These are phyloP conservation scores for Trachythela sp. DNA, from an alignment of 64 coral and sea anemone genomes.

Conservation along the genomic window DNA sequence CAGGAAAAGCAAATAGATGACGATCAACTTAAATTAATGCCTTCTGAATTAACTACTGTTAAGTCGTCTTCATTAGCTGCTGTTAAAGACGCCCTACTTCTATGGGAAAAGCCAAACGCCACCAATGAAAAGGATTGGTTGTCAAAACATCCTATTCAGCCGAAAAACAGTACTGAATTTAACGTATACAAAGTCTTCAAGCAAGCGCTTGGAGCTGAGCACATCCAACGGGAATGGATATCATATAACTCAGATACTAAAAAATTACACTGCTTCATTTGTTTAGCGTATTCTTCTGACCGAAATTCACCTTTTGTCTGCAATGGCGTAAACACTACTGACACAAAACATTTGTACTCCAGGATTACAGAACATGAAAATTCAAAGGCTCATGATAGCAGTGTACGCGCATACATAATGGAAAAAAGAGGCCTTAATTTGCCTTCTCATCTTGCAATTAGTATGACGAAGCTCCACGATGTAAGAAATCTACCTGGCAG, in stretches of 20 bases:
- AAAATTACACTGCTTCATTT: slow-evolving; percentile 9
- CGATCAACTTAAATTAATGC: neutral
- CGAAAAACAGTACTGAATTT: slow-evolving; percentile 2
- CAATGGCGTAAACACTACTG: neutral
- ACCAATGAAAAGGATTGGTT: neutral
- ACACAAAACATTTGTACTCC: neutral
- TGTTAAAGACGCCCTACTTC: neutral
- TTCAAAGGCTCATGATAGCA: neutral
- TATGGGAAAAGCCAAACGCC: neutral
- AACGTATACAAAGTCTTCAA: slow-evolving; percentile 2
- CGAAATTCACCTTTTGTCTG: neutral
- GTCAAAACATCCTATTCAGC: neutral
- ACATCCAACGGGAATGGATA: neutral
- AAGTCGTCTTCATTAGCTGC: neutral
- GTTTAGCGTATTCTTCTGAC: slow-evolving; percentile 4
- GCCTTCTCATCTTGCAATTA: neutral
- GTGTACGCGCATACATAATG: neutral
- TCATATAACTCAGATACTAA: neutral
- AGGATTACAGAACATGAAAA: neutral
- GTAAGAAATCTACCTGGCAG: neutral
- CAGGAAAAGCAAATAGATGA: neutral
- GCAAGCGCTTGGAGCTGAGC: neutral
- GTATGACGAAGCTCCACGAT: neutral
- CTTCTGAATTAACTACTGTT: neutral
- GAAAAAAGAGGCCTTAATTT: neutral